phyloP scores from a whole-genome alignment of 1,140 invertebrate species.

The Drosophila carrolli region DNA sequence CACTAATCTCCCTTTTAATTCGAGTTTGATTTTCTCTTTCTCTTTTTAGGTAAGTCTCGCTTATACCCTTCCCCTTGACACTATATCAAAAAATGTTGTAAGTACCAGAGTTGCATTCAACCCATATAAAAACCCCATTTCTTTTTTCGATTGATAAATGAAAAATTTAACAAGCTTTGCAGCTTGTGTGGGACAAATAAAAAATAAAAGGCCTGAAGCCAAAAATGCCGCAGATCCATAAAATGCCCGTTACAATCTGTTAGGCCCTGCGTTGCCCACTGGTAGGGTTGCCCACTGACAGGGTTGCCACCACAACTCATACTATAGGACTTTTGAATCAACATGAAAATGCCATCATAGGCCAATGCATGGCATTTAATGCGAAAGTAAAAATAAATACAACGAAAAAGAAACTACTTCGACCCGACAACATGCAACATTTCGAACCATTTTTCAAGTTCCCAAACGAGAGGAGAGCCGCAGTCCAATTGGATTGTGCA shows the following conservation, averaged over 20 bases:
- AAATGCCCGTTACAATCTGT: constrained; percentile 38
- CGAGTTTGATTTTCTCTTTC: constrained; percentile 10
- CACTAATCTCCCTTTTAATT: neutral
- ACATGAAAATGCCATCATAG: constrained; percentile 74
- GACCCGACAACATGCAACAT: constrained; percentile 42
- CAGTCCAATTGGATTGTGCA: constrained; percentile 33
- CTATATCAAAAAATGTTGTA: constrained; percentile 46
- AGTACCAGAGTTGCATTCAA: constrained; percentile 50
- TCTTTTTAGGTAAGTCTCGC: constrained; percentile 69
- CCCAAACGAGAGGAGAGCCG: constrained; percentile 32
- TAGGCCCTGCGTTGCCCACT: constrained; percentile 4
- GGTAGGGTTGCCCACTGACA: constrained; percentile 1
- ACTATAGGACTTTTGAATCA: constrained; percentile 27
- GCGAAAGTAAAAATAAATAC: constrained; percentile 44
- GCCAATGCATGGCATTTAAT: constrained; percentile 60
- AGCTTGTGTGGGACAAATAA: constrained; percentile 33
- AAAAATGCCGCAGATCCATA: constrained; percentile 27
- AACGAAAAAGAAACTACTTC: constrained; percentile 26
- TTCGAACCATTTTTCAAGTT: constrained; percentile 60
- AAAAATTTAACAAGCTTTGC: constrained; percentile 62
- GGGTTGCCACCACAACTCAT: constrained; percentile 8
- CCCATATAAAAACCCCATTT: constrained; percentile 18
- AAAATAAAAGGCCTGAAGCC: neutral
- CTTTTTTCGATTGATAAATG: constrained; percentile 50
- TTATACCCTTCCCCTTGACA: constrained; percentile 13